These are phyloP conservation scores for Battus philenor DNA, from an alignment of 1,140 invertebrate genomes.

Conservation along the genomic window DNA sequence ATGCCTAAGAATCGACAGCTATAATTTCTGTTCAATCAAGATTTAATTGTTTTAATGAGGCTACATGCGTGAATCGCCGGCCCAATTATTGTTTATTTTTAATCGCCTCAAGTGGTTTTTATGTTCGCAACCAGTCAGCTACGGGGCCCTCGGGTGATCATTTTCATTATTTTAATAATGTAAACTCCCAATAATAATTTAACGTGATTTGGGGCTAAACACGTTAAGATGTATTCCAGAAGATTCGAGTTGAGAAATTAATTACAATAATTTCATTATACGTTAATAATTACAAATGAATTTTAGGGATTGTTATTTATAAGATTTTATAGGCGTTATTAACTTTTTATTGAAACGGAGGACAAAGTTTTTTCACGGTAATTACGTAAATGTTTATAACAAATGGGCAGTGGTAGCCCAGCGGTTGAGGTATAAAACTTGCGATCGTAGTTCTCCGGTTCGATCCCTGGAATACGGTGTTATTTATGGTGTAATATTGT, in stretches of 20 bases:
- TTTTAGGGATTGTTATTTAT: too few species aligned
- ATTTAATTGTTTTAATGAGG: constrained; percentile 76
- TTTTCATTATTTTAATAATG: constrained; percentile 77
- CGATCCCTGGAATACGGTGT: too few species aligned
- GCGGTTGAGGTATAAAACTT: too few species aligned
- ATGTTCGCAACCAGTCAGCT: constrained; percentile 69
- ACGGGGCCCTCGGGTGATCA: constrained; percentile 65
- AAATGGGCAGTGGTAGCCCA: too few species aligned
- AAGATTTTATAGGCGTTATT: too few species aligned
- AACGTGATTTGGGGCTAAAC: constrained; percentile 69
- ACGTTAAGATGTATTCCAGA: constrained; percentile 50
- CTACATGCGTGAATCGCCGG: constrained; percentile 73
- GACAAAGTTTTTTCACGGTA: too few species aligned
- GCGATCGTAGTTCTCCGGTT: too few species aligned
- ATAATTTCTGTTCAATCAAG: constrained; percentile 76
- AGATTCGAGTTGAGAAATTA: constrained; percentile 27
- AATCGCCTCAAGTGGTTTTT: constrained; percentile 73
- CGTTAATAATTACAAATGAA: too few species aligned
- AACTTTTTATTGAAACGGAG: too few species aligned
- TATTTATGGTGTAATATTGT: too few species aligned
- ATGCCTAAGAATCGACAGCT: constrained; percentile 74
- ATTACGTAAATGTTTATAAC: too few species aligned
- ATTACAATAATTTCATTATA: too few species aligned
- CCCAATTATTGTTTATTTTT: constrained; percentile 76
- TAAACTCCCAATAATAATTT: constrained; percentile 76